phyloP scores from a whole-genome alignment of 2,797 vertebrate genomes.

The Sebastes nivosus region DNA sequence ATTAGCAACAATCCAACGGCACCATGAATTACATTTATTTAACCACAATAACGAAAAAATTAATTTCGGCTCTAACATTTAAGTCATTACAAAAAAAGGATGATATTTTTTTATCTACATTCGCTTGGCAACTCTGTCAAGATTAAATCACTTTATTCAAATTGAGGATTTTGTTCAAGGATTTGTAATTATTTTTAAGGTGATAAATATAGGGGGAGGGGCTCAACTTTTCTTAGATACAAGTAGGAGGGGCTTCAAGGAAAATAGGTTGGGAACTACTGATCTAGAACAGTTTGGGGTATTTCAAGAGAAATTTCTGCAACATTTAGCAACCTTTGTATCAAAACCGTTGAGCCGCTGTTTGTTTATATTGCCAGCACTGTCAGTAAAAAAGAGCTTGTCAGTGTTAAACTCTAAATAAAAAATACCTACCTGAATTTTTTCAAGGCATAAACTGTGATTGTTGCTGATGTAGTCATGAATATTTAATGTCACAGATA shows the following conservation, averaged over 20 bases:
- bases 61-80: accelerated
- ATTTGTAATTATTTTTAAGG: too few species aligned
- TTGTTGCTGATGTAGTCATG: background rate
- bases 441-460: background rate
- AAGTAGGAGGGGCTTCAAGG: too few species aligned
- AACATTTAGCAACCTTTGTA: background rate
- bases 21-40: too few species aligned
- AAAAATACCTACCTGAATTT: background rate
- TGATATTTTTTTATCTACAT: accelerated
- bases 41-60: too few species aligned
- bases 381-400: background rate
- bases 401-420: background rate
- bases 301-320: background rate
- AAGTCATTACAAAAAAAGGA: background rate
- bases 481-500: background rate
- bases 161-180: too few species aligned
- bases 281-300: background rate
- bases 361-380: background rate
- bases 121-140: too few species aligned
- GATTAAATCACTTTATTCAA: too few species aligned
- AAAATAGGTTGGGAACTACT: too few species aligned
- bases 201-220: too few species aligned
- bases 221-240: too few species aligned
- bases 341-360: too few species aligned
- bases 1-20: too few species aligned